phyloP scores from a whole-genome alignment of 2,888 invertebrate species.

The Zaprionus bogoriensis region DNA sequence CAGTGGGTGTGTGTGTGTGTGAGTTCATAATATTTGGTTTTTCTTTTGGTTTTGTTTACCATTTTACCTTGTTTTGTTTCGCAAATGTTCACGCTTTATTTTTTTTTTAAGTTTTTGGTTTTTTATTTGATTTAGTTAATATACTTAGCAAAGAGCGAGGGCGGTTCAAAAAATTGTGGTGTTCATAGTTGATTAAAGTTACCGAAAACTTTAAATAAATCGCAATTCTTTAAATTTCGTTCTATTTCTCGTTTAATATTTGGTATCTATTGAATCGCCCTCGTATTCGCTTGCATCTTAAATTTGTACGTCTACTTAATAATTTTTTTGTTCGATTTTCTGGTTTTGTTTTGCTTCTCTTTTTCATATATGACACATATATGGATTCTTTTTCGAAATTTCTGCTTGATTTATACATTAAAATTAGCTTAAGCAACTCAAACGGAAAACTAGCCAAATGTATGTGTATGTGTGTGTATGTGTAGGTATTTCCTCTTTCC shows the following conservation, averaged over 20 bases:
- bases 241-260: slow-evolving; percentile 19
- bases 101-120: slow-evolving; percentile 19
- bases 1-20: slow-evolving; percentile 12
- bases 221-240: neutral
- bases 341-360: slow-evolving; percentile 21
- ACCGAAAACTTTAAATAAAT: neutral
- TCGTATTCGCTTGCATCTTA: slow-evolving; percentile 41
- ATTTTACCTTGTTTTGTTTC: slow-evolving; percentile 69
- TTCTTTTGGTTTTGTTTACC: slow-evolving; percentile 29
- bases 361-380: slow-evolving; percentile 50
- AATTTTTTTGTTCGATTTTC: slow-evolving; percentile 15
- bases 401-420: slow-evolving; percentile 55
- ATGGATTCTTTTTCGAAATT: slow-evolving; percentile 29
- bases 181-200: too few relatives aligned
- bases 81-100: slow-evolving; percentile 73
- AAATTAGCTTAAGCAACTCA: slow-evolving; percentile 59
- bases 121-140: slow-evolving; percentile 41
- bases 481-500: slow-evolving; percentile 7
- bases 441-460: slow-evolving; percentile 29
- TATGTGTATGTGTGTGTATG: slow-evolving; percentile 22
- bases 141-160: slow-evolving; percentile 25
- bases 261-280: slow-evolving; percentile 27
- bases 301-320: slow-evolving; percentile 65
- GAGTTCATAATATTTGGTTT: slow-evolving; percentile 8
- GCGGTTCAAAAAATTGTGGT: slow-evolving; percentile 23